These are phyloP conservation scores for Agapetus fuscipes DNA, from an alignment of 2,888 invertebrate species.

Conservation along the genomic window DNA sequence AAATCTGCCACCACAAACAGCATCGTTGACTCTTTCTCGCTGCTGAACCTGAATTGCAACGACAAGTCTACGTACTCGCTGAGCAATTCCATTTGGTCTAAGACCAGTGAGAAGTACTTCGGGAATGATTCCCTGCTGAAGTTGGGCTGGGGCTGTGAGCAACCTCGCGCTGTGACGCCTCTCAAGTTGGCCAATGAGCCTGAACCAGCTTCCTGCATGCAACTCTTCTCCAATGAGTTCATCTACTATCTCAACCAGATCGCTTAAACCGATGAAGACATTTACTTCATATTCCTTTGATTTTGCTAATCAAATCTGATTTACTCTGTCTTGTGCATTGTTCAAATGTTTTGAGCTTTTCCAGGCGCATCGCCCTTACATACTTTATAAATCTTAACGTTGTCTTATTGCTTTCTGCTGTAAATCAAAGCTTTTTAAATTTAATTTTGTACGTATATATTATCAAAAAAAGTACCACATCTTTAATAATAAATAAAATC, in stretches of 20 bases:
- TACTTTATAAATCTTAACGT: too few species aligned
- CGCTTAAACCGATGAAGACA: constrained; percentile 34
- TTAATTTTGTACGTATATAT: neutral
- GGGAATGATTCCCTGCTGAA: constrained; percentile 14
- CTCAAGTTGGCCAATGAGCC: constrained; percentile 24
- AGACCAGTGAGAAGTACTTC: constrained; percentile 16
- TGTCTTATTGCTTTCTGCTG: constrained; percentile 10
- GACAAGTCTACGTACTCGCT: constrained; percentile 25
- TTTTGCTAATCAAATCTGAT: too few species aligned
- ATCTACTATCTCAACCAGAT: constrained; percentile 53
- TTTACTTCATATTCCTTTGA: too few species aligned
- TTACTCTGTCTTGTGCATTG: too few species aligned
- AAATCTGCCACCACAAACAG: constrained; percentile 32
- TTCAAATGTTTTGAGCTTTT: too few species aligned
- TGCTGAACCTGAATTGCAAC: constrained; percentile 22
- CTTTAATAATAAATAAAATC: neutral
- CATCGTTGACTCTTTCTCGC: constrained; percentile 38
- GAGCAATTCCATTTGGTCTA: constrained; percentile 20
- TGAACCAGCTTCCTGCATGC: constrained; percentile 39
- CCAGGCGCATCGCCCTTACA: too few species aligned
- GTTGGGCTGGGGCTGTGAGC: constrained; percentile 21
- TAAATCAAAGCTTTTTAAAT: constrained; percentile 15
- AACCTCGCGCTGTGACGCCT: constrained; percentile 33
- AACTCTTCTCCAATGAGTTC: constrained; percentile 53
- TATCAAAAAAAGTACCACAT: neutral